These are phyloP conservation scores for Semicossyphus pulcher DNA, from an alignment of 2,113 vertebrate species.

Conservation along the genomic window DNA sequence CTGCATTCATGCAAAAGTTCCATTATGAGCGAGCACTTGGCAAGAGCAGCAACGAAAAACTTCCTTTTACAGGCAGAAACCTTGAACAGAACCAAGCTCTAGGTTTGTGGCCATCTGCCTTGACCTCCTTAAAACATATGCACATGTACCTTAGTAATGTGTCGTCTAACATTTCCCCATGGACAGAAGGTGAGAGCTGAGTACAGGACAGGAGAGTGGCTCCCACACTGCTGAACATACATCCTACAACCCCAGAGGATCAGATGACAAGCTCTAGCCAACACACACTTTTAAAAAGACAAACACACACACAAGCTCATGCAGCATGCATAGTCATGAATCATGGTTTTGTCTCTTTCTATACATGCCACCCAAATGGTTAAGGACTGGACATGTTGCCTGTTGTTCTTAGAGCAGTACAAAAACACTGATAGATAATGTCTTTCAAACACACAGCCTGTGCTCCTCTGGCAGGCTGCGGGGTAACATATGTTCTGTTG, in stretches of 20 bases:
- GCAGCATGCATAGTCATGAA: not conserved
- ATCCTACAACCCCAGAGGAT: conserved; percentile 42
- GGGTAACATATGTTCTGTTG: conserved; percentile 45
- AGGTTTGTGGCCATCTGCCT: not conserved
- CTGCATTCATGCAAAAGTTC: too few relatives aligned
- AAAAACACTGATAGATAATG: not conserved
- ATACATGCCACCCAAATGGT: conserved; percentile 7
- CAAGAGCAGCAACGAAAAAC: too few relatives aligned
- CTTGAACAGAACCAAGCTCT: not conserved
- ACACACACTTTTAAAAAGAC: conserved; percentile 10
- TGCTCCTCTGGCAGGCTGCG: conserved; percentile 34
- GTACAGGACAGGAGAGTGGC: conserved; percentile 43
- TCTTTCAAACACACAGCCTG: not conserved
- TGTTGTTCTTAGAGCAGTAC: not conserved
- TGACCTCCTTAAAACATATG: not conserved
- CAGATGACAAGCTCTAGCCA: conserved; percentile 57
- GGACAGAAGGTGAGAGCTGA: conserved; percentile 33
- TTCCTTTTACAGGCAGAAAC: not conserved
- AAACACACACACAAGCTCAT: conserved; percentile 4
- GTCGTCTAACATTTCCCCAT: conserved; percentile 17
- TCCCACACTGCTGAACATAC: conserved; percentile 58
- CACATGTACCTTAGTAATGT: not conserved
- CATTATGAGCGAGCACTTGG: too few relatives aligned
- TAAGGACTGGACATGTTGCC: not conserved
- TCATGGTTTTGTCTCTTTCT: not conserved